A percentile compares a stretch with the other conserved stretches of the same genome.
Evolutionary conservation across 2,113 vertebrate species (phyloP).

Genomic region (Halcyon senegalensis): DNA sequence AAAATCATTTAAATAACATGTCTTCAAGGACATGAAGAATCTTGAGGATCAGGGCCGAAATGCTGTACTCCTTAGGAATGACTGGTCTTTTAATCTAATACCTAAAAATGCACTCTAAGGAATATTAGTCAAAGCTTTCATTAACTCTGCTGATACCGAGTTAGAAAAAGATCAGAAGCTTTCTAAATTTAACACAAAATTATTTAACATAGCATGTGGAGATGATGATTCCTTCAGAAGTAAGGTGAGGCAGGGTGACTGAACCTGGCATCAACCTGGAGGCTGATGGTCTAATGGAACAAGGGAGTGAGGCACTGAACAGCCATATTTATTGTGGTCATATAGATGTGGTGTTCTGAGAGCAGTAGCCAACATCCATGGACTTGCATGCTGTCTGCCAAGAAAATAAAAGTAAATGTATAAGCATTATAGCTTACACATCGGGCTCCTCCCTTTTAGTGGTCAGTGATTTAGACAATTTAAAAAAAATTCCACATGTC

Average conservation of each 20-base stretch:
- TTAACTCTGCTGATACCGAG: background rate
- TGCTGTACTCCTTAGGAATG: background rate
- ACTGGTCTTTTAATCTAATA: background rate
- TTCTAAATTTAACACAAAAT: background rate
- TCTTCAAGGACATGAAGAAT: background rate
- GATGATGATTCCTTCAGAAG: background rate
- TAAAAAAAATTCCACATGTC: background rate
- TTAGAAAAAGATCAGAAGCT: background rate
- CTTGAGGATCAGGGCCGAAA: background rate
- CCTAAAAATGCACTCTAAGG: background rate
- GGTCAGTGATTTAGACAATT: background rate
- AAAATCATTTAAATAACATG: background rate
- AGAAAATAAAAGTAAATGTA: background rate
- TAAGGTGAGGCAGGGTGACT: background rate
- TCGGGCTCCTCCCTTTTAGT: background rate
- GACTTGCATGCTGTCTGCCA: background rate
- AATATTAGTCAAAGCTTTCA: background rate
- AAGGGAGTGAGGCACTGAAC: background rate
- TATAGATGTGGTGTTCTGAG: background rate
- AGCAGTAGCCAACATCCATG: accelerated
- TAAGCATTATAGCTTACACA: background rate
- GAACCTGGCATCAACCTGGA: background rate
- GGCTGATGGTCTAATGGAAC: background rate
- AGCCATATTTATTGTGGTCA: background rate
- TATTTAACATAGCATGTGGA: background rate